Conservation (phyloP, 2,113 vertebrate genomes). For the Phoxinus phoxinus region DNA sequence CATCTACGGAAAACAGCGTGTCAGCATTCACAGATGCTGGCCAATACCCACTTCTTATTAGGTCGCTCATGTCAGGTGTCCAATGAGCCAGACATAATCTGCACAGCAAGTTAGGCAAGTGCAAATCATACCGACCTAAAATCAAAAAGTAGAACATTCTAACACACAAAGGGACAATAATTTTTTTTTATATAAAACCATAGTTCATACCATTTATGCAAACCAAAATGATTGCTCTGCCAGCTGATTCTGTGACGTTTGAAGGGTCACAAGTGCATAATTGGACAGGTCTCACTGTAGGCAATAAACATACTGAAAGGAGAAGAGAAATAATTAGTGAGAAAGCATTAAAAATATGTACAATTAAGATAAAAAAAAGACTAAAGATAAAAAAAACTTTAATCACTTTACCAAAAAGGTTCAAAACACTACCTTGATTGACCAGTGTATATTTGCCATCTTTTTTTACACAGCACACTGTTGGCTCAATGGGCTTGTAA, state of each 20-base stretch:
- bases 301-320: background rate
- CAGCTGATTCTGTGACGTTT: background rate
- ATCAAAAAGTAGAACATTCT: background rate
- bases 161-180: background rate
- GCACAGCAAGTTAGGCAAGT: background rate
- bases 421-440: background rate
- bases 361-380: background rate
- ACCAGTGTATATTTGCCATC: background rate
- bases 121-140: background rate
- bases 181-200: background rate
- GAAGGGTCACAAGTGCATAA: background rate
- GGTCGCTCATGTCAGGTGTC: conserved; percentile 19
- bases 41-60: conserved; percentile 13
- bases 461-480: background rate
- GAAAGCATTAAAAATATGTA: background rate
- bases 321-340: background rate
- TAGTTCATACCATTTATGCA: conserved; percentile 4
- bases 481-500: background rate
- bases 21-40: background rate
- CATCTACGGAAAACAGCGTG: background rate
- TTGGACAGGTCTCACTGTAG: conserved; percentile 19
- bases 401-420: background rate
- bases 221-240: conserved; percentile 3
- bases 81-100: conserved; percentile 8
- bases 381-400: background rate